Percentiles rank a stretch among this genome's conserved stretches.
Evolutionary conservation across 2,888 invertebrate genomes (phyloP).

Genomic region (Mycalesis mineus): DNA sequence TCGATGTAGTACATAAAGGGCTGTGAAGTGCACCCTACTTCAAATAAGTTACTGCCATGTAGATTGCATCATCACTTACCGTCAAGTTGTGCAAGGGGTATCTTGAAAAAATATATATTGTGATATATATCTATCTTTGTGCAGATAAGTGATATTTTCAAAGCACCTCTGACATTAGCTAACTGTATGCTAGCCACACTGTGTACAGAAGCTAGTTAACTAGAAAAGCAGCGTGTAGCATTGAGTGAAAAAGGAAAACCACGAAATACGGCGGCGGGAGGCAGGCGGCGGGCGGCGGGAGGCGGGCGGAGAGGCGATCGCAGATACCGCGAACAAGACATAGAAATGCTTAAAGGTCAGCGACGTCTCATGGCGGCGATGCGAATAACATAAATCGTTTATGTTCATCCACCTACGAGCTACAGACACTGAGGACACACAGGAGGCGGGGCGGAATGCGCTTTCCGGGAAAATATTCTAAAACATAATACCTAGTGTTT

Average conservation of each 20-base stretch:
- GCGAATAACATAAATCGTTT: conserved; percentile 28
- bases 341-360: conserved; percentile 37
- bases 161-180: no score
- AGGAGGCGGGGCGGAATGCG: no score
- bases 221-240: conserved; percentile 8
- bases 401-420: background rate
- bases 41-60: no score
- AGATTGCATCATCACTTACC: no score
- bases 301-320: conserved; percentile 25
- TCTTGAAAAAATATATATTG: no score
- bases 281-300: conserved; percentile 19
- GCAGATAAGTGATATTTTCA: no score
- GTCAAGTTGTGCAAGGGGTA: no score
- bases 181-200: background rate
- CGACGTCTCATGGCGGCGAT: conserved; percentile 35
- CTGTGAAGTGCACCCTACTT: no score
- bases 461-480: no score
- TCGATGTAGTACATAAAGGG: no score
- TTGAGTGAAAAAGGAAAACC: conserved; percentile 24
- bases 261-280: conserved; percentile 17
- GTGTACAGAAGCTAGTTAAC: conserved; percentile 3
- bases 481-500: no score
- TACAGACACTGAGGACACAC: background rate
- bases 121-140: no score
- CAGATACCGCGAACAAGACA: conserved; percentile 35